Conservation (phyloP, 1,140 invertebrate genomes). For the Samia ricini region DNA sequence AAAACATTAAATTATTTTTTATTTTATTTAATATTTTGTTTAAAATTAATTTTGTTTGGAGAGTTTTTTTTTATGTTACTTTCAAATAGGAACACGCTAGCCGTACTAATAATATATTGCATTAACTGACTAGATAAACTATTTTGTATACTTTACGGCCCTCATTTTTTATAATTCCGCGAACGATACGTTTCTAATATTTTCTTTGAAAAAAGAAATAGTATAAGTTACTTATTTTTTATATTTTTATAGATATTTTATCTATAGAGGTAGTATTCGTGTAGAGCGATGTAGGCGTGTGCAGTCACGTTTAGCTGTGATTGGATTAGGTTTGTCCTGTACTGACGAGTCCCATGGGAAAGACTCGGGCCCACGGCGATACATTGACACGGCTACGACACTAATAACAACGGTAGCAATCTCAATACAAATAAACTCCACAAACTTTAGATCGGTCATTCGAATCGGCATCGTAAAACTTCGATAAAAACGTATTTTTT, state of each 20-base stretch:
- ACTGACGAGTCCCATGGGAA: slow-evolving; percentile 65
- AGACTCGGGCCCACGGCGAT: slow-evolving; percentile 44
- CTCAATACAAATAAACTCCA: slow-evolving; percentile 56
- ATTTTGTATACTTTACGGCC: too few relatives aligned
- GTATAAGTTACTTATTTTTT: background rate
- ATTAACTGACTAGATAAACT: too few relatives aligned
- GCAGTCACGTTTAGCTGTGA: slow-evolving; percentile 56
- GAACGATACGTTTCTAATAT: too few relatives aligned
- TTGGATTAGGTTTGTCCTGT: slow-evolving; percentile 66
- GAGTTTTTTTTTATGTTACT: background rate
- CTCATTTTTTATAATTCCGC: too few relatives aligned
- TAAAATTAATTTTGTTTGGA: background rate
- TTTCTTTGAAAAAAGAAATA: background rate
- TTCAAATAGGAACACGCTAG: too few relatives aligned
- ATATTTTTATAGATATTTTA: background rate
- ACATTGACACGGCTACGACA: slow-evolving; percentile 43
- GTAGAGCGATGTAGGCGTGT: slow-evolving; percentile 46
- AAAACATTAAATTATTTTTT: slow-evolving; percentile 10
- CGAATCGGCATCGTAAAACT: slow-evolving; percentile 52
- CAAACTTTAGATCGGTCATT: slow-evolving; percentile 49
- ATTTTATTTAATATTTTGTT: background rate
- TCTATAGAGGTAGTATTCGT: background rate
- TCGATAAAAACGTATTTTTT: slow-evolving; percentile 46
- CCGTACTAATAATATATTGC: too few relatives aligned
- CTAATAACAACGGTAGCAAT: slow-evolving; percentile 42